A percentile compares a stretch with the other conserved stretches of the same genome.
Conservation (phyloP, 1,140 invertebrate species). For the Megalopta genalis region DNA sequence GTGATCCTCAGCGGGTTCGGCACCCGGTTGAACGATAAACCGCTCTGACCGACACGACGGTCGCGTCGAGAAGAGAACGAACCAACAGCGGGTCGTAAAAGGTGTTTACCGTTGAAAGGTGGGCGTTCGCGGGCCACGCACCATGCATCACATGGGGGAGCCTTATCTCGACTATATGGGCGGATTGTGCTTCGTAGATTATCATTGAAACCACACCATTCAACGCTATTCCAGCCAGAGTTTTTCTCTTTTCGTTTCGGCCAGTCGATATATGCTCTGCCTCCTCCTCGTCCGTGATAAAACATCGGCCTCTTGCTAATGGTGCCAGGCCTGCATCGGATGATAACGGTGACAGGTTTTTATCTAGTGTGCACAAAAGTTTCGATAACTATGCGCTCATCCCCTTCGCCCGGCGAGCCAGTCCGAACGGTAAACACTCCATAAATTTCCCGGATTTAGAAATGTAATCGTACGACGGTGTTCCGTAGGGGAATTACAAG, state of each 20-base stretch:
- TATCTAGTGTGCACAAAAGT: not conserved
- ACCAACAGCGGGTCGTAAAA: conserved; percentile 58
- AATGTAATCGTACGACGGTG: not conserved
- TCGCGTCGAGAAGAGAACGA: conserved; percentile 38
- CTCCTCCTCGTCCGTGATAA: conserved; percentile 7
- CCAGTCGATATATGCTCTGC: not conserved
- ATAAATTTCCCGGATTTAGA: not conserved
- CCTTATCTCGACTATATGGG: conserved; percentile 70
- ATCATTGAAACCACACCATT: conserved; percentile 52
- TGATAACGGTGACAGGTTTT: not conserved
- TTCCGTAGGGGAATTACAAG: not conserved
- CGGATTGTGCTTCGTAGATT: conserved; percentile 69
- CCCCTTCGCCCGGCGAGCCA: not conserved
- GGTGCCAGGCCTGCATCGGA: conserved; percentile 9
- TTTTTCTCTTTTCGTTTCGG: not conserved
- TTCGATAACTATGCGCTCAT: not conserved
- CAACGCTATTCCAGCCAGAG: conserved; percentile 40
- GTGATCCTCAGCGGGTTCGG: not conserved
- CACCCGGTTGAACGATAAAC: not conserved
- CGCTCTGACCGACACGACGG: too few species aligned
- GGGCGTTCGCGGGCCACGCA: conserved; percentile 54
- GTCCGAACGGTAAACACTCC: not conserved
- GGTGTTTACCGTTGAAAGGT: conserved; percentile 64
- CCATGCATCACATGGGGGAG: conserved; percentile 54
- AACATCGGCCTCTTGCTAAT: not conserved